Evolutionary conservation across 2,888 invertebrate genomes (phyloP).

Genomic region (Caenorhabditis virilis): DNA sequence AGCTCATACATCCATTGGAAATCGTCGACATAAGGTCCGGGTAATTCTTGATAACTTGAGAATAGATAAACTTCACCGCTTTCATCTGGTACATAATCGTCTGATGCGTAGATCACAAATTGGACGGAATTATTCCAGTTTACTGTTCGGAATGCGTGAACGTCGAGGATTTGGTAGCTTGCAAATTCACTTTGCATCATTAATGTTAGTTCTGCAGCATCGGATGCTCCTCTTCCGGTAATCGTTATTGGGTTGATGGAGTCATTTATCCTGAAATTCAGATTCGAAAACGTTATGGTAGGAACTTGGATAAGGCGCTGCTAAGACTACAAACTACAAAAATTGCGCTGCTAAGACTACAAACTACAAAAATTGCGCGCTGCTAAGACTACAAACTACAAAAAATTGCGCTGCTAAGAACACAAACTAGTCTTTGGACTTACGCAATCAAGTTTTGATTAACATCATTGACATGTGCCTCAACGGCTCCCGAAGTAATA

Average conservation of each 20-base stretch:
- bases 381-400: no score
- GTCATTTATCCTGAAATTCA: conserved; percentile 15
- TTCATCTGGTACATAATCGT: conserved; percentile 13
- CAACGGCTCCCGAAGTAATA: conserved; percentile 50
- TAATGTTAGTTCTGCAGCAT: conserved; percentile 10
- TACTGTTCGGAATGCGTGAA: conserved; percentile 48
- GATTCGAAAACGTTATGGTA: background rate
- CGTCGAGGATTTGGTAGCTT: conserved; percentile 46
- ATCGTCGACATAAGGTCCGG: conserved; percentile 42
- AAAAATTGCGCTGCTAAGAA: no score
- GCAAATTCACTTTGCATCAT: conserved; percentile 17
- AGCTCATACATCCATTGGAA: conserved; percentile 37
- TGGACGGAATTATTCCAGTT: conserved; percentile 56
- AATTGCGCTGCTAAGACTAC: no score
- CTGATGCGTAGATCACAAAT: conserved; percentile 34
- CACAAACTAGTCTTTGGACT: conserved; percentile 5
- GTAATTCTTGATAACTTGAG: conserved; percentile 48
- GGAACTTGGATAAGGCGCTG: no score
- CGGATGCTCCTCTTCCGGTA: conserved; percentile 12
- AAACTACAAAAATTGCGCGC: no score
- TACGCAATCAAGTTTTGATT: conserved; percentile 32
- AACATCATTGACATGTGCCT: conserved; percentile 42
- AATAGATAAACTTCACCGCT: conserved; percentile 41
- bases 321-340: no score
- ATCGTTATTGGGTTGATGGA: conserved; percentile 19